Evolutionary conservation across 2,888 invertebrate species (phyloP), one percentile per base, ranked within the genome.

Genomic region (Seira sanloemensis): DNA sequence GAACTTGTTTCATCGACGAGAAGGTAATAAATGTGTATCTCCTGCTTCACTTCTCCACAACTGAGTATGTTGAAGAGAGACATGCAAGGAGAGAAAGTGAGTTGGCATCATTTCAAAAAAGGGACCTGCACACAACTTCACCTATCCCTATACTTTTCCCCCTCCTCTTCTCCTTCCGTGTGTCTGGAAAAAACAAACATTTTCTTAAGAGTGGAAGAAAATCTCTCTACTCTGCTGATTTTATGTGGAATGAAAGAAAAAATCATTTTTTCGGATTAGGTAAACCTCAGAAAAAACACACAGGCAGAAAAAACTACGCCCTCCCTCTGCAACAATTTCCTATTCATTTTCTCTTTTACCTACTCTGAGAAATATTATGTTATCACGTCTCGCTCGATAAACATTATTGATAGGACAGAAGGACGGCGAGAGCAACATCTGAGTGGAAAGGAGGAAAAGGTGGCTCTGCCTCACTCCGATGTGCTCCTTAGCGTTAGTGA

Each of bases 71-170:
- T n/a, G n/a, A n/a, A n/a, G 2, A 21, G 21, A 62, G 21, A 62
- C 21, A 62, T 21, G 62, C 62, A 62, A 62, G 25, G 24, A n/a
- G 25, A 26, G n/a, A 62, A 62, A 67, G 24, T 25, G 25, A 26
- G n/a, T 78, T 79, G 79, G 79, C 79, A 79, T 26, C 73, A 67
- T 73, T 79, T 79, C 79, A 79, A 79, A 73, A 62, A 62, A n/a
- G n/a, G n/a, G n/a, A n/a, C n/a, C n/a, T n/a, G n/a, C n/a, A n/a
- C n/a, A 16, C 50, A 7, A 79, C 66, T 26, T 18, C 18, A 25
- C 50, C n/a, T n/a, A n/a, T n/a, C n/a, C n/a, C n/a, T n/a, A n/a
- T 58, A 54, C 24, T 78, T 67, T 18, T 74, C 62, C 24, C 25
- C n/a, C 62, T 62, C 23, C 4, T 62, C 12, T 62, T 23, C 21